Evolutionary conservation across 2,113 vertebrate genomes (phyloP), one percentile per base, ranked within the genome.

Genomic region (Ptyas mucosa): DNA sequence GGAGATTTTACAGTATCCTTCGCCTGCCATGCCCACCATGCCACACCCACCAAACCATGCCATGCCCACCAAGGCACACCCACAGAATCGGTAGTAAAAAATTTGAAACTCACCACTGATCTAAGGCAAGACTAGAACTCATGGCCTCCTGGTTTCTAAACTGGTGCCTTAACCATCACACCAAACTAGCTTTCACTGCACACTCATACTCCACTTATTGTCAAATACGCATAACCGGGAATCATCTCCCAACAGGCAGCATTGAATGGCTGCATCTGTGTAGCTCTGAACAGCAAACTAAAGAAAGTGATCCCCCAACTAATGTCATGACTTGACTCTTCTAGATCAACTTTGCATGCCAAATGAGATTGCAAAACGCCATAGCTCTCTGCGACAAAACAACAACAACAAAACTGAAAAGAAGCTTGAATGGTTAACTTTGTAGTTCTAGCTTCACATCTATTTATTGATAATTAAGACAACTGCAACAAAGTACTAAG

Each of bases 381-480:
- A 90, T 69, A 89, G 90, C 34, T 87, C 3, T 64, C 94, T 88
- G 21, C 3, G 11, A 87, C 2, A 64, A 15, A 24, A 87, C 2
- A 81, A 26, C 1, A 0, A 95, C 91, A 54, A 54, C 86, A 87
- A 52, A 87, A 87, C 6, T n/a, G 49, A 21, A 81, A 81, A 81
- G 5, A 81, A 81, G 34, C 8, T 81, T 81, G 34, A 81, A 43
- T 8, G 8, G 15, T 43, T 43, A 21, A 21, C 75, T 43, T 81
- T 43, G 34, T 4, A 21, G 3, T 81, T 43, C 29, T 89, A 91
- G 92, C 93, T 93, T 94, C 93, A 90, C 91, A 94, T 94, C 95
- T 94, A 92, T 94, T 95, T 95, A 94, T 58, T 92, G 94, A 92
- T 94, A 95, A 96, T 96, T 96, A 95, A 90, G 96, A 96, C 95